These are phyloP conservation scores for Argya squamiceps DNA, from an alignment of 2,797 vertebrate genomes.

Conservation along the genomic window DNA sequence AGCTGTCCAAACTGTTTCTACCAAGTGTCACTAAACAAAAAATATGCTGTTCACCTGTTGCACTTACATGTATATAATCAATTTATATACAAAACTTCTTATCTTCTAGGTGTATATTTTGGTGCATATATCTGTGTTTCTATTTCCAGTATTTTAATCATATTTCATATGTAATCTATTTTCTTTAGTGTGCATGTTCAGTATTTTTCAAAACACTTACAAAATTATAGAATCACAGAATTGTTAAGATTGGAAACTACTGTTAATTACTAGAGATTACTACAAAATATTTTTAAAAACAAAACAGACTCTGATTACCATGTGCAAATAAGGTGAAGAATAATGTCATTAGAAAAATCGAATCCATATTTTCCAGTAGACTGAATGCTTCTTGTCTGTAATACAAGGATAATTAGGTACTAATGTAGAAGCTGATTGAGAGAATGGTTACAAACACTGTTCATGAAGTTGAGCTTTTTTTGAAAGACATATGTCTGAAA, in stretches of 20 bases:
- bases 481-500: not conserved
- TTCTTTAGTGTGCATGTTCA: not conserved
- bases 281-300: not conserved
- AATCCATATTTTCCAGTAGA: not conserved
- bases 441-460: not conserved
- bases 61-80: not conserved
- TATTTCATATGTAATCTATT: not conserved
- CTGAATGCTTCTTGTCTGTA: not conserved
- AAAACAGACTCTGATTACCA: not conserved
- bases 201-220: not conserved
- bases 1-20: not conserved
- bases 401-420: slow-evolving; percentile 10
- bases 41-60: not conserved
- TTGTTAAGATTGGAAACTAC: not conserved
- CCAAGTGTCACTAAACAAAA: not conserved
- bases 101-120: not conserved
- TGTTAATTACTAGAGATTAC: not conserved
- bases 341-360: not conserved
- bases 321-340: not conserved
- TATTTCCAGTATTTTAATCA: not conserved
- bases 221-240: not conserved
- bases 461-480: not conserved
- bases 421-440: not conserved
- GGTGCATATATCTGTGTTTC: not conserved
- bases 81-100: not conserved